Conservation (phyloP, 1,140 invertebrate species). For the Thalassaphorura encarpata region DNA sequence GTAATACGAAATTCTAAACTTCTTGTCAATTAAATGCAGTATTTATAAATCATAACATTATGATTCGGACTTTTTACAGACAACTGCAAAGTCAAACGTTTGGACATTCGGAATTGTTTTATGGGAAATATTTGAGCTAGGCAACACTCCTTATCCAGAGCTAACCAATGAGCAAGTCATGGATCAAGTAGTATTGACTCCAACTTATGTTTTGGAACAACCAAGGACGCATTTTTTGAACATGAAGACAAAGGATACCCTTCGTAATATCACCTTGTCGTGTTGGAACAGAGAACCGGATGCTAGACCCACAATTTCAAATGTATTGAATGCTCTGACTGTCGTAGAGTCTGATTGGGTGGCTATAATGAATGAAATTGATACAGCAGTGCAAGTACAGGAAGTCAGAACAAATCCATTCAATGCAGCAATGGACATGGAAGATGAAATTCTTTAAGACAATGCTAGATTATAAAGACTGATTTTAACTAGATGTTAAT, state of each 20-base stretch:
- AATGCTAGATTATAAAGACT: too few species aligned
- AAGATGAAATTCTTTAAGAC: too few species aligned
- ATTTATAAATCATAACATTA: too few species aligned
- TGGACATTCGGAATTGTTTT: constrained; percentile 69
- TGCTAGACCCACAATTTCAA: constrained; percentile 3
- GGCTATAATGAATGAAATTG: too few species aligned
- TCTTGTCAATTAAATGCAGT: too few species aligned
- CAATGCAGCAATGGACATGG: too few species aligned
- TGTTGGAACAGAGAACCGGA: constrained; percentile 10
- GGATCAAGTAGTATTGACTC: constrained; percentile 37
- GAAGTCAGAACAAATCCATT: too few species aligned
- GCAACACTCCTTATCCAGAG: constrained; percentile 53
- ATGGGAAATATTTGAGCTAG: constrained; percentile 55
- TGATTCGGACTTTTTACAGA: constrained; percentile 35
- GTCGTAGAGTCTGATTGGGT: too few species aligned
- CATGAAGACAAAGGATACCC: neutral
- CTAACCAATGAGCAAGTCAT: constrained; percentile 61
- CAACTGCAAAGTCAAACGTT: constrained; percentile 61
- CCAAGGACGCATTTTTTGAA: neutral
- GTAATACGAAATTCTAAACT: too few species aligned
- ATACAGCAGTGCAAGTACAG: too few species aligned
- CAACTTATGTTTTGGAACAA: constrained; percentile 10
- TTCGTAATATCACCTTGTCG: constrained; percentile 10
- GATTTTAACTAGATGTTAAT: too few species aligned
- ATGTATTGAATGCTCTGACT: neutral